Percentiles rank a stretch among this genome's conserved stretches.
phyloP scores from a whole-genome alignment of 2,113 vertebrate species.

The Tamias sibiricus region DNA sequence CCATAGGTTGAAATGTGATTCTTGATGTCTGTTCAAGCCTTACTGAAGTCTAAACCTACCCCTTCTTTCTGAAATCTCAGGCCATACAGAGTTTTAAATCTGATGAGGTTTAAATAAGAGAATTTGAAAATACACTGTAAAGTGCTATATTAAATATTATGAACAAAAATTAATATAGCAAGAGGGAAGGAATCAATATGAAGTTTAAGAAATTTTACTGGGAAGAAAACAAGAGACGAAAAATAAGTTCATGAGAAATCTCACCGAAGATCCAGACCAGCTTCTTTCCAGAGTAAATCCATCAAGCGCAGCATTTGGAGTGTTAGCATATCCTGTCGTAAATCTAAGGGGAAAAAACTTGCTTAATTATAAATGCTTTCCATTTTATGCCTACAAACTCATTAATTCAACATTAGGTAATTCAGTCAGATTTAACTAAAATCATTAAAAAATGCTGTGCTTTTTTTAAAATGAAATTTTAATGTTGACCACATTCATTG shows the following conservation, averaged over 20 bases:
- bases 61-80: neutral
- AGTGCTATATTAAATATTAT: neutral
- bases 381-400: neutral
- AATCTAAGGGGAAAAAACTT: constrained; percentile 84
- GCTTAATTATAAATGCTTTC: constrained; percentile 40
- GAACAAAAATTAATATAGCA: neutral
- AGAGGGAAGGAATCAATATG: neutral
- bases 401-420: neutral
- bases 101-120: constrained; percentile 2
- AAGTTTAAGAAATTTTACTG: constrained; percentile 10
- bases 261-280: constrained; percentile 96
- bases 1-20: neutral
- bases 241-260: constrained; percentile 44
- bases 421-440: constrained; percentile 26
- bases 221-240: neutral
- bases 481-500: neutral
- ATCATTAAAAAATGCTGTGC: neutral
- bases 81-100: neutral
- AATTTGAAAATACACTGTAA: neutral
- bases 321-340: constrained; percentile 97
- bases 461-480: neutral
- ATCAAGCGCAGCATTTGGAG: constrained; percentile 97
- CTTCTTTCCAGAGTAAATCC: constrained; percentile 99
- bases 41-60: neutral
- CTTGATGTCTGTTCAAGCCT: neutral